Conservation (phyloP, 2,888 invertebrate species). For the Cantharis flavilabris region DNA sequence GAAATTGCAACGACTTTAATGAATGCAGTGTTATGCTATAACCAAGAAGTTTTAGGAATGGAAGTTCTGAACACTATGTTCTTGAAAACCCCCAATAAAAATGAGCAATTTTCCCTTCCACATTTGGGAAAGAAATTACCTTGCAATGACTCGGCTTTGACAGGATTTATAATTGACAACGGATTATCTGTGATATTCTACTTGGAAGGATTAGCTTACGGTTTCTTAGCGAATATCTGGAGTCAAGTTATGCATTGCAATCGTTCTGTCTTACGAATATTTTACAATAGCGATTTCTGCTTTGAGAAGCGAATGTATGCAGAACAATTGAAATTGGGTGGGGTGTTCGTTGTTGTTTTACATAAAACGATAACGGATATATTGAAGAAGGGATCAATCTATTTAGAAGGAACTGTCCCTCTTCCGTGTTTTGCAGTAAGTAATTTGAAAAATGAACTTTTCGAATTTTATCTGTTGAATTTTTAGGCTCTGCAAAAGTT, state of each 20-base stretch:
- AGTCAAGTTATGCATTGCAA: slow-evolving; percentile 12
- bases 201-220: slow-evolving; percentile 31
- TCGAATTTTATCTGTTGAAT: background rate
- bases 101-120: background rate
- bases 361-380: slow-evolving; percentile 43
- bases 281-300: slow-evolving; percentile 45
- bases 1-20: slow-evolving; percentile 32
- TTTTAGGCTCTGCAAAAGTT: slow-evolving; percentile 47
- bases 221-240: slow-evolving; percentile 26
- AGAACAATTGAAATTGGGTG: slow-evolving; percentile 37
- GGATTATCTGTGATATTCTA: slow-evolving; percentile 29
- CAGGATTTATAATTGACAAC: slow-evolving; percentile 38
- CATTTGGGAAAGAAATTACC: background rate
- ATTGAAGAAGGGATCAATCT: slow-evolving; percentile 39
- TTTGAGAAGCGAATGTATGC: slow-evolving; percentile 46
- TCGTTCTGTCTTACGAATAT: slow-evolving; percentile 36
- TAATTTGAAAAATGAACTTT: background rate
- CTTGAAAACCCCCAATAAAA: slow-evolving; percentile 1
- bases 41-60: slow-evolving; percentile 28
- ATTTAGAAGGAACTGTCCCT: slow-evolving; percentile 45
- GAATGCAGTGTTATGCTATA: slow-evolving; percentile 31
- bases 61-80: slow-evolving; percentile 32
- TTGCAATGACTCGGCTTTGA: slow-evolving; percentile 12
- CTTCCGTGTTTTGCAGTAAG: slow-evolving; percentile 42
- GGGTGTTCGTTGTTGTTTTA: slow-evolving; percentile 41